A percentile compares a stretch with the other conserved stretches of the same genome.
Conservation (phyloP, 2,888 invertebrate species). For the Agrenia bidenticulata region DNA sequence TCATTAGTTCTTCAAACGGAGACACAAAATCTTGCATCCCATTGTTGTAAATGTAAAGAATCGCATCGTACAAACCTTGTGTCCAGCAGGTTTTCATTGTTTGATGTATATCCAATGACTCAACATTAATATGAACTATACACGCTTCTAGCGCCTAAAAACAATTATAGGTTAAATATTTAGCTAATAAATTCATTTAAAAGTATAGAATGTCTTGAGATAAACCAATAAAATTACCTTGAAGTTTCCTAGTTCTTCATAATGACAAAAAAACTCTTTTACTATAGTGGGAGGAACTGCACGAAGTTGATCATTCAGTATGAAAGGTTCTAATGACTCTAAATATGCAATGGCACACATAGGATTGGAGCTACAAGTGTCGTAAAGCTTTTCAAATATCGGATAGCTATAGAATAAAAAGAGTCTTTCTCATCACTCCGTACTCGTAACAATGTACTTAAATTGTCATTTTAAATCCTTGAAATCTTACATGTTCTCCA, state of each 20-base stretch:
- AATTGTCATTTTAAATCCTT: neutral
- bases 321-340: slow-evolving; percentile 70
- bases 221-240: slow-evolving; percentile 52
- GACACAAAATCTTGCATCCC: slow-evolving; percentile 73
- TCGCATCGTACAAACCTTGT: slow-evolving; percentile 68
- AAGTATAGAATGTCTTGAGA: slow-evolving; percentile 13
- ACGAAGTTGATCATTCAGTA: slow-evolving; percentile 65
- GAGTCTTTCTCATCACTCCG: neutral
- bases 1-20: slow-evolving; percentile 69
- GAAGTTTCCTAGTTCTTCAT: slow-evolving; percentile 64
- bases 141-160: slow-evolving; percentile 66
- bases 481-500: slow-evolving; percentile 60
- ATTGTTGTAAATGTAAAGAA: slow-evolving; percentile 74
- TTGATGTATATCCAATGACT: slow-evolving; percentile 75
- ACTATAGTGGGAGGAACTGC: slow-evolving; percentile 69
- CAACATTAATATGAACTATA: slow-evolving; percentile 71
- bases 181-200: neutral
- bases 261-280: slow-evolving; percentile 70
- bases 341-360: slow-evolving; percentile 67
- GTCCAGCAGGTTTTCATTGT: slow-evolving; percentile 64
- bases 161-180: neutral
- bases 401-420: slow-evolving; percentile 58
- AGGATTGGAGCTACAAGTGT: slow-evolving; percentile 62
- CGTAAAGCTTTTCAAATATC: slow-evolving; percentile 67
- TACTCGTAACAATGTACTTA: neutral